Evolutionary conservation across 2,888 invertebrate genomes (phyloP), one percentile per base, ranked within the genome.

Genomic region (Drosophila neutralis): DNA sequence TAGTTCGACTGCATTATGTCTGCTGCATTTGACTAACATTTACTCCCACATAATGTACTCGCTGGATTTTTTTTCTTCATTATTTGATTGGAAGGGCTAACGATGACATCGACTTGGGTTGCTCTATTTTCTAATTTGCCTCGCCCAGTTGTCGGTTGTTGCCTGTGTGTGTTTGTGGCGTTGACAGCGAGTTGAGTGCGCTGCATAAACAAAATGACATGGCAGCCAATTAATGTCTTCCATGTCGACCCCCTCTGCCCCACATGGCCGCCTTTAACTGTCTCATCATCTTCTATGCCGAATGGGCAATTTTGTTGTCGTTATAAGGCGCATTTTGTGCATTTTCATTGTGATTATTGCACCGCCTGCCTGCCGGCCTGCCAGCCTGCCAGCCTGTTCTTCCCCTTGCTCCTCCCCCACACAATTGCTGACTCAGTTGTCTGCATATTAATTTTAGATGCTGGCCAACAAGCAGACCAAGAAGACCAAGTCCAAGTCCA

Each of bases 301-400:
- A 85, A 85, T 85, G 89, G 84, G 82, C 84, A 85, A 85, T 85
- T 85, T 85, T 85, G 89, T 85, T 89, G 86, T 88, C 88, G 88
- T 86, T 84, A 80, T 87, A 72, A 87, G 87, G 79, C 84, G 84
- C 89, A 86, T 86, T 85, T 83, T 81, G 82, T 89, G 80, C 84
- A 85, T 82, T 85, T 89, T 87, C 85, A 89, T 85, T 85, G 85
- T 87, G 89, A 89, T 85, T 85, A 86, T 88, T 85, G 88, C 71
- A 74, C 83, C 87, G 79, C 84, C 73, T 62, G 38, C 24, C 45
- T 24, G 33, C 38, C 60, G 49, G 51, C 35, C 40, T 1, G 27
- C 21, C 45, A 48, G 42, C 60, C 42, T 51, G 33, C 67, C 49
- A 42, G 35, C 60, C 54, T 45, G 51, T 40, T 42, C 4, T 40